Base-by-base conservation (phyloP, 2,888 invertebrate genomes). In the Himalopsyche anomala region DNA sequence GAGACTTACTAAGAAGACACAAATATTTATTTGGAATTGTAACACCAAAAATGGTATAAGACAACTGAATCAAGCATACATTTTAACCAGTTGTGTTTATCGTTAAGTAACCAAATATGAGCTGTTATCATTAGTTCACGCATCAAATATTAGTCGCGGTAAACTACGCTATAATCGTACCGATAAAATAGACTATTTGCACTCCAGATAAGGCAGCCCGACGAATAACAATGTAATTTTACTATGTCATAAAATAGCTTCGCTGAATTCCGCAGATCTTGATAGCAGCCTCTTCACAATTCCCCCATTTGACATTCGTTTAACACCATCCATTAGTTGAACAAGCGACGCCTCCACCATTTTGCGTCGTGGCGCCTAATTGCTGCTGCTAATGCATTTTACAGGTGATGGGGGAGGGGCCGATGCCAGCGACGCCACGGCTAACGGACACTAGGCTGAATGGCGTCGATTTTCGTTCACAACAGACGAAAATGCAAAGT, bases 271-370 rank as follows among this genome's bases (percentile, higher is more conserved):
- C 74, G 38, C 36, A 74, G 74, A 74, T 74, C 36, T 36, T 36
- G 74, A 74, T 74, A 74, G 38, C 74, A 38, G 36, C 36, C 28
- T 74, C 36, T 36, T 36, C 36, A 28, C 19, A 74, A 74, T 12
- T 74, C 36, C 36, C 74, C 74, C 74, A 36, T 74, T 74, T 74
- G 74, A 74, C 74, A 74, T 74, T 74, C 74, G 74, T 74, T 74
- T 74, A 74, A 74, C 74, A 74, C 74, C 74, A 36, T 74, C 74
- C 74, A 74, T 74, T 74, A 74, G 74, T 74, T 36, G 74, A 74
- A 74, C 74, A 74, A 74, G 74, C 74, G 74, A 74, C 74, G 74
- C 74, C 74, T 36, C 38, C 74, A 15, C 19, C 38, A 74, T 38
- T 74, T 74, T 38, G 15, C 74, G 74, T 74, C 74, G 74, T 15